A percentile compares a stretch with the other conserved stretches of the same genome.
These are phyloP conservation scores for Chaetogeoica ovagalla DNA, from an alignment of 2,888 invertebrate genomes.

Conservation along the genomic window DNA sequence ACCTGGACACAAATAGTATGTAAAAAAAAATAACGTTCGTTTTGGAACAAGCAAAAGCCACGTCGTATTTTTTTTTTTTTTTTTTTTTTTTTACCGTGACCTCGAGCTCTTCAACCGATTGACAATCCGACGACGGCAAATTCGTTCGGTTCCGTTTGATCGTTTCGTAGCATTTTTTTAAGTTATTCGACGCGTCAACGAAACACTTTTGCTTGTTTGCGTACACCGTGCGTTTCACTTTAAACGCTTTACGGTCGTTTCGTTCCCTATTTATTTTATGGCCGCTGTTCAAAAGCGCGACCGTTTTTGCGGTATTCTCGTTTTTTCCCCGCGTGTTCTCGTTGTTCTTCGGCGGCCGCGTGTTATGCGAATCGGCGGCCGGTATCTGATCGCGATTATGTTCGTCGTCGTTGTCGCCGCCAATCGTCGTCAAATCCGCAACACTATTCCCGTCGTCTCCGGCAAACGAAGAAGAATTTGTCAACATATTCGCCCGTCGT, in stretches of 20 bases:
- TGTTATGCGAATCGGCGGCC: too few relatives aligned
- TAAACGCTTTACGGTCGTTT: neutral
- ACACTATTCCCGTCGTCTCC: too few relatives aligned
- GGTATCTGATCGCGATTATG: too few relatives aligned
- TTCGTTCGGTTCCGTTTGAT: neutral
- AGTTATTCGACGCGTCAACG: neutral
- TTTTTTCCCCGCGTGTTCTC: neutral
- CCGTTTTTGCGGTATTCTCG: neutral
- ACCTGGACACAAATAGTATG: neutral
- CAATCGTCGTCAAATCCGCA: too few relatives aligned
- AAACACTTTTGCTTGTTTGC: conserved; percentile 1
- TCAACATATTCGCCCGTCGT: too few relatives aligned
- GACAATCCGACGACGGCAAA: neutral
- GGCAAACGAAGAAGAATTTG: too few relatives aligned
- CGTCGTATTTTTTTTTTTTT: too few relatives aligned
- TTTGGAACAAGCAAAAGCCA: neutral
- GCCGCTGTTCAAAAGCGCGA: neutral
- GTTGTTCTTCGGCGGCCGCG: neutral
- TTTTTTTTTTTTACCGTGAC: neutral
- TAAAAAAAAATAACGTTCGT: neutral
- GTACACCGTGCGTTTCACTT: neutral
- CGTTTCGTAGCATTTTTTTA: neutral
- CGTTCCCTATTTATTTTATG: neutral
- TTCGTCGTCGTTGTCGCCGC: too few relatives aligned
- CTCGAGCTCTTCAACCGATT: neutral